phyloP scores from a whole-genome alignment of 2,797 vertebrate genomes.

The Orientallactaga sibirica region DNA sequence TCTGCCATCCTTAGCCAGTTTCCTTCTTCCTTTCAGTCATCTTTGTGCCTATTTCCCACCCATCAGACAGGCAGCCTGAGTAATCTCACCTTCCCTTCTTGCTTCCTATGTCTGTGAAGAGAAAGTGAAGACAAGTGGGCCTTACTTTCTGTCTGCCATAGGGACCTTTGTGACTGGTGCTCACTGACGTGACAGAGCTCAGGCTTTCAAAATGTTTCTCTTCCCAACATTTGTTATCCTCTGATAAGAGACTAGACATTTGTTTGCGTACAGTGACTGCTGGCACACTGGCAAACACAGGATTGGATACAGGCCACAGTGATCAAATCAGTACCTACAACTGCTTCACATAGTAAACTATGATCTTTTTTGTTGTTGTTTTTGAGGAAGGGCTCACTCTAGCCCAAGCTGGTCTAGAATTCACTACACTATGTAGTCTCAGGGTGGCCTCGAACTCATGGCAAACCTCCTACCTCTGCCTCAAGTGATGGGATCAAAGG shows the following conservation, averaged over 20 bases:
- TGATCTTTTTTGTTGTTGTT: background rate
- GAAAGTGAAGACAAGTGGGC: background rate
- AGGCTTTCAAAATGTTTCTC: background rate
- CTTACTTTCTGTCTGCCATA: background rate
- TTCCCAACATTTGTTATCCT: background rate
- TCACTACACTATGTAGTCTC: too few relatives aligned
- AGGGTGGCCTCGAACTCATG: too few relatives aligned
- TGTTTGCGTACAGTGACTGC: conserved; percentile 55
- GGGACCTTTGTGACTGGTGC: background rate
- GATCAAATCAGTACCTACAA: background rate
- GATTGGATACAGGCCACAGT: background rate
- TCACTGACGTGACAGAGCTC: conserved; percentile 13
- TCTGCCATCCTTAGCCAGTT: background rate
- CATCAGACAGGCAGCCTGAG: background rate
- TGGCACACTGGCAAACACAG: background rate
- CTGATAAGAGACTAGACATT: background rate
- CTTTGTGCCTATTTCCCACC: background rate
- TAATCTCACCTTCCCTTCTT: background rate
- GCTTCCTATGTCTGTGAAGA: background rate
- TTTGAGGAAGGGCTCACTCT: too few relatives aligned
- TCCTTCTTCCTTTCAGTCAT: background rate
- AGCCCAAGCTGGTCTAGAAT: too few relatives aligned
- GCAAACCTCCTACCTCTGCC: too few relatives aligned
- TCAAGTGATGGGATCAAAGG: too few relatives aligned
- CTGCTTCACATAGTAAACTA: background rate